Base-by-base conservation (phyloP, 2,797 vertebrate species). In the Melanotaenia parkinsoni region DNA sequence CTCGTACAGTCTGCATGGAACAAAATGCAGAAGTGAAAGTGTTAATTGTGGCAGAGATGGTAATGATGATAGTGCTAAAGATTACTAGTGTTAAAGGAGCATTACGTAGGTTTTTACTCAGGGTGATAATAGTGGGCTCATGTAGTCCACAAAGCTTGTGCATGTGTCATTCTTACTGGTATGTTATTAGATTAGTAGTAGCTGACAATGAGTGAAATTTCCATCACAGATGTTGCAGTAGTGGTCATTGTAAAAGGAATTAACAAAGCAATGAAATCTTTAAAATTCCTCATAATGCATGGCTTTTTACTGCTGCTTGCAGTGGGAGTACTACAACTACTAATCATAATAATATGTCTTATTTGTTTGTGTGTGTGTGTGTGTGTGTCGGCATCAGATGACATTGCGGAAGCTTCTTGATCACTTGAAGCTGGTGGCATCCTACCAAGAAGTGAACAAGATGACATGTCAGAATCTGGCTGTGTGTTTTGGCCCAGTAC, bases 401-500 rank as follows among this genome's bases (percentile, higher is more conserved):
- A 98, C 96, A 1, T 87, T 99, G 80, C 95, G 91, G 93, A 97
- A 94, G 94, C 95, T 99, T 57, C 92, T 99, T 68, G 95, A 99
- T 91, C 98, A 99, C 87, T 94, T 99, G 86, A 99, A 99, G 85
- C 86, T 96, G 54, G 98, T 99, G 77, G 97, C 98, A 59, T 99
- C 97, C 43, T 95, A 97, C 85, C 96, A 98, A 0, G 96, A 97
- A 80, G 93, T 96, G 57, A 99, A 99, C 86, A 99, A 99, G 92
- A 99, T 99, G 98, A 99, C 97, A 0, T 99, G 98, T 82, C 98
- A 99, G 95, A 99, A 99, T 89, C 90, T 99, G 91, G 98, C 98
- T 0, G 98, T 99, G 26, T 99, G 98, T 83, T 99, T 99, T 73
- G 98, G 98, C 59, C 98, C 98, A 0, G 98, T 99, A 70, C 91